These are phyloP conservation scores for Ochotona curzoniae DNA, from an alignment of 2,113 vertebrate genomes.

Conservation along the genomic window DNA sequence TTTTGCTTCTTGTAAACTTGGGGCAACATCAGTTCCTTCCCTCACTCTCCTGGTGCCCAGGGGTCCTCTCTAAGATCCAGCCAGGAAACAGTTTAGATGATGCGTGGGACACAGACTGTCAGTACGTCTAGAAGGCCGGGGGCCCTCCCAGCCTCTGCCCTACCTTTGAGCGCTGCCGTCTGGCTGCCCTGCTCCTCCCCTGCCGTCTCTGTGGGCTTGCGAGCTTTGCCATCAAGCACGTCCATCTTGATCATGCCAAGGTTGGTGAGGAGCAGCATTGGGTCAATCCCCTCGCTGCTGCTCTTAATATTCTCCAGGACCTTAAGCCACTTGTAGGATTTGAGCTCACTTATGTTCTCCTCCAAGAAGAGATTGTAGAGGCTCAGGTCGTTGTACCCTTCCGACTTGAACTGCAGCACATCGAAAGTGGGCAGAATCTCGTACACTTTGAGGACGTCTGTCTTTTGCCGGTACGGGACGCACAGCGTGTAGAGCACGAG, in stretches of 20 bases:
- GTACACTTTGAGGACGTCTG: slow-evolving; percentile 91
- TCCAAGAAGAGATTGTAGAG: slow-evolving; percentile 96
- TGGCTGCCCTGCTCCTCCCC: slow-evolving; percentile 46
- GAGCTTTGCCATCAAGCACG: slow-evolving; percentile 87
- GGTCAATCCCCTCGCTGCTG: slow-evolving; percentile 89
- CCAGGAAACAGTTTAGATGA: neutral
- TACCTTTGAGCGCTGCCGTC: slow-evolving; percentile 84
- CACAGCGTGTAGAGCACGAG: slow-evolving; percentile 90
- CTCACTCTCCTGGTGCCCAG: neutral
- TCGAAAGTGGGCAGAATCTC: slow-evolving; percentile 94
- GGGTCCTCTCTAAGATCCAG: neutral
- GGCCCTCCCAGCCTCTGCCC: neutral
- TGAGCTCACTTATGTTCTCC: slow-evolving; percentile 95
- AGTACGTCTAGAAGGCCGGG: neutral
- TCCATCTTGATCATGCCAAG: slow-evolving; percentile 94
- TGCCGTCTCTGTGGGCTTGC: slow-evolving; percentile 6
- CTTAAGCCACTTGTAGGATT: slow-evolving; percentile 96
- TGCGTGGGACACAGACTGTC: neutral
- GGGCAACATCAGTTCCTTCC: neutral
- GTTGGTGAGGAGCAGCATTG: slow-evolving; percentile 91
- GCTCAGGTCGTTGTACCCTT: slow-evolving; percentile 93
- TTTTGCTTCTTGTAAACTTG: neutral
- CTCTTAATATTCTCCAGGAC: slow-evolving; percentile 94
- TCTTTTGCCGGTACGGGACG: slow-evolving; percentile 89
- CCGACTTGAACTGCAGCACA: slow-evolving; percentile 87